These are phyloP conservation scores for Rhagoletis zephyria DNA, from an alignment of 1,140 invertebrate species.

Conservation along the genomic window DNA sequence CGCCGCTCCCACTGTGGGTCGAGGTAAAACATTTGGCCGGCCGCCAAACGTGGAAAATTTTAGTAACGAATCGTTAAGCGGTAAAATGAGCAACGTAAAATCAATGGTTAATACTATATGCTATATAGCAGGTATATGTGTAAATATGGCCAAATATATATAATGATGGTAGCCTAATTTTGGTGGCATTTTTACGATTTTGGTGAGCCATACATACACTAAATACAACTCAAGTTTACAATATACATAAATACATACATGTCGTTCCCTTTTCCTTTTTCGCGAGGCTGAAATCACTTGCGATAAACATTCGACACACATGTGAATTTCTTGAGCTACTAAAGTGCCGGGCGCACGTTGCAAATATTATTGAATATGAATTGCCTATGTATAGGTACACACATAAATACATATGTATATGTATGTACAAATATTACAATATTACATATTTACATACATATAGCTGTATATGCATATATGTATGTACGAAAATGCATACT, in stretches of 20 bases:
- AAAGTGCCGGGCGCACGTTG: background rate
- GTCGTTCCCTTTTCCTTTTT: background rate
- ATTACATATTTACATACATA: too few species aligned
- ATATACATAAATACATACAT: background rate
- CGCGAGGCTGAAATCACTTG: background rate
- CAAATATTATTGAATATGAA: background rate
- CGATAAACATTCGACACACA: background rate
- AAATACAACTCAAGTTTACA: background rate
- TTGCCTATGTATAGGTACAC: too few species aligned
- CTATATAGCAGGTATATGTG: background rate
- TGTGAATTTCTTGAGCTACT: background rate
- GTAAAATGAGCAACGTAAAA: too few species aligned
- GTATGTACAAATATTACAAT: too few species aligned
- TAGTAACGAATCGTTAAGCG: conserved; percentile 13
- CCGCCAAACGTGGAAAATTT: conserved; percentile 17
- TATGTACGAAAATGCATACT: background rate
- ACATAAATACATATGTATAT: too few species aligned
- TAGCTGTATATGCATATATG: background rate
- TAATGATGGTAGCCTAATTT: background rate
- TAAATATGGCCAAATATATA: background rate
- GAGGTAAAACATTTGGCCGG: conserved; percentile 29
- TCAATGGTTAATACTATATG: background rate
- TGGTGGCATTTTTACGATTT: background rate
- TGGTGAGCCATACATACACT: background rate
- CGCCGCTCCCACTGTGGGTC: conserved; percentile 22